Evolutionary conservation across 2,888 invertebrate genomes (phyloP), one percentile per base, ranked within the genome.

Genomic region (Neoscelio sp.): DNA sequence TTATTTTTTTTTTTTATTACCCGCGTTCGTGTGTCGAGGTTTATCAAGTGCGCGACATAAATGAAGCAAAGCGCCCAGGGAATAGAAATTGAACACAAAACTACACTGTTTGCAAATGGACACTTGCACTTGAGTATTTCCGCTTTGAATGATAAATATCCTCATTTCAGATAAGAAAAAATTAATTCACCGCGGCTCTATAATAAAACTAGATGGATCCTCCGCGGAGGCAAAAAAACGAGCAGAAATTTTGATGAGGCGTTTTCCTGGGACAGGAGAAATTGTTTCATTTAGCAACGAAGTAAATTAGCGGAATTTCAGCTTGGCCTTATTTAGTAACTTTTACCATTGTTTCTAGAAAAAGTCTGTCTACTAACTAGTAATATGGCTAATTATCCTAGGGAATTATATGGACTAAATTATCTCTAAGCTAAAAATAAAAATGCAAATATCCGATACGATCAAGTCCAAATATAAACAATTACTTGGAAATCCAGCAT

Each of bases 11-110:
- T 42, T 44, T 67, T 56, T 68, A 52, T 26, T 8, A 20, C 17
- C n/a, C 18, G 23, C 28, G 15, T 33, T 42, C 52, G 60, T 28
- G 35, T 15, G 46, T 60, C 35, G 48, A 60, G 50, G 60, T 78
- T 74, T 78, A 74, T 78, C 67, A 73, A 68, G 70, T 54, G 30
- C 74, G 68, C 38, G 42, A 52, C 71, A 54, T 54, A 75, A 76
- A 79, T 65, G 79, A 76, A 62, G 71, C 71, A 67, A 75, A 79
- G 23, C 48, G 28, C 56, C 58, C 65, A 56, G 2, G 68, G 62
- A 60, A 75, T 67, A 44, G 67, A 62, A 62, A 68, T 46, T 52
- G 46, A 76, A 54, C 67, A 76, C 60, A 76, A 76, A 76, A 76
- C 75, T 46, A 38, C 18, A 68, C 60, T 76, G 75, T 68, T 67